Evolutionary conservation across 2,888 invertebrate species (phyloP).

Genomic region (Cheilosia scutellata): DNA sequence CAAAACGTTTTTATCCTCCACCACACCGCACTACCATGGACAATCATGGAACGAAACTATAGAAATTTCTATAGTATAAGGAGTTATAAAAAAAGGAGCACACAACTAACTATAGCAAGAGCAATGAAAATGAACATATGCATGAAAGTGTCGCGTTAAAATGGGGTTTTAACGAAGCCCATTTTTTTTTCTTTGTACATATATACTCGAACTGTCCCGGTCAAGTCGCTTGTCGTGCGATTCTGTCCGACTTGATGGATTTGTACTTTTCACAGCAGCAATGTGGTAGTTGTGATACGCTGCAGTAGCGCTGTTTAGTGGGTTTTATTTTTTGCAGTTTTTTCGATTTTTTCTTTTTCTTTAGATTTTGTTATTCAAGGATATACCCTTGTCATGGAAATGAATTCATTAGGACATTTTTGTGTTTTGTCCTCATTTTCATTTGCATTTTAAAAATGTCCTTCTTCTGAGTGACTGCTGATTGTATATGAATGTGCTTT

Average conservation of each 20-base stretch:
- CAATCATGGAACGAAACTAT: constrained; percentile 58
- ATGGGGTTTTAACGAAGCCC: constrained; percentile 74
- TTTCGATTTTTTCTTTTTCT: constrained; percentile 5
- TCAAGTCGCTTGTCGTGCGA: constrained; percentile 73
- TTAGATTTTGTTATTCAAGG: constrained; percentile 68
- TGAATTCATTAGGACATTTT: constrained; percentile 72
- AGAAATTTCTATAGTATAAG: constrained; percentile 39
- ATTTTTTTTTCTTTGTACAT: constrained; percentile 44
- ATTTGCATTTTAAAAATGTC: constrained; percentile 43
- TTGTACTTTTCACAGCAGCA: constrained; percentile 62
- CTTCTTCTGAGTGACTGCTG: constrained; percentile 34
- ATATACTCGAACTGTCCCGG: constrained; percentile 56
- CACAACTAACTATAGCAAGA: constrained; percentile 23
- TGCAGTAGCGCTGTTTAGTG: constrained; percentile 43
- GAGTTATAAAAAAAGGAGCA: constrained; percentile 45
- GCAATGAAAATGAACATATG: constrained; percentile 76
- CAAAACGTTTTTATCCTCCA: constrained; percentile 73
- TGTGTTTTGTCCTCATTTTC: constrained; percentile 64
- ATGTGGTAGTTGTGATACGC: constrained; percentile 48
- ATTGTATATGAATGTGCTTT: constrained; percentile 26
- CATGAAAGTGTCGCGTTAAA: constrained; percentile 76
- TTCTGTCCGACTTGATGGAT: constrained; percentile 75
- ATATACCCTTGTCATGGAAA: constrained; percentile 71
- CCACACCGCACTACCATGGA: constrained; percentile 41
- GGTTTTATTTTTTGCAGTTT: constrained; percentile 26